phyloP scores from a whole-genome alignment of 2,797 vertebrate species.

The Xiphorhynchus erythropygius region DNA sequence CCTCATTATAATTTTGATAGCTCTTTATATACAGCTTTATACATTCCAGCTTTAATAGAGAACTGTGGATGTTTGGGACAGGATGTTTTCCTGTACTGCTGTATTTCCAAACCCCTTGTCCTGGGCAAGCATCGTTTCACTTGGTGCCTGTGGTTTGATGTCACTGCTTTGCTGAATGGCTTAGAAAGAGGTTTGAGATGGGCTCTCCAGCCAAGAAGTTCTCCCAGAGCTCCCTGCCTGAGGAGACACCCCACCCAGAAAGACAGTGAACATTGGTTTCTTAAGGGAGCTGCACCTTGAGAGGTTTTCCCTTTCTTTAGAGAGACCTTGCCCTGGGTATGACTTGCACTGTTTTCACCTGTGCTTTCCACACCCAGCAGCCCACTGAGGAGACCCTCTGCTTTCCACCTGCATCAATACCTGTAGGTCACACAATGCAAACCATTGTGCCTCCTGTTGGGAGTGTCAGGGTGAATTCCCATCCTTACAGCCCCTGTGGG shows the following conservation, averaged over 20 bases:
- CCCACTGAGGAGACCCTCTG: not conserved
- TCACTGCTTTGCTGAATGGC: not conserved
- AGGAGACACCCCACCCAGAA: not conserved
- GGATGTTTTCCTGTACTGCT: not conserved
- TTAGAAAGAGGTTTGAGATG: not conserved
- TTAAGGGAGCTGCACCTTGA: not conserved
- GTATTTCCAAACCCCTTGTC: not conserved
- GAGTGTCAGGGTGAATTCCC: not conserved
- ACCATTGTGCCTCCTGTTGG: not conserved
- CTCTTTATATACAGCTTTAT: not conserved
- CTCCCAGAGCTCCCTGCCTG: not conserved
- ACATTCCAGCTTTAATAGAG: not conserved
- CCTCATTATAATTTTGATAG: conserved; percentile 30
- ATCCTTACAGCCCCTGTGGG: fast-evolving
- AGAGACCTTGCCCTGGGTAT: not conserved
- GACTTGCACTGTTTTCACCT: not conserved
- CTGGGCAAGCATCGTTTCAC: not conserved
- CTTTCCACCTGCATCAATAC: not conserved
- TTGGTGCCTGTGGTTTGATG: not conserved
- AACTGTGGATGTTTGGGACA: not conserved
- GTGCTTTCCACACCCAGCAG: not conserved
- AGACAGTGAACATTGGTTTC: not conserved
- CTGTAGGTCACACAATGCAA: not conserved
- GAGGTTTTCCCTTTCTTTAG: not conserved
- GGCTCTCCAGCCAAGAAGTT: not conserved